Evolutionary conservation across 2,797 vertebrate genomes (phyloP), one percentile per base, ranked within the genome.

Genomic region (Scomberomorus guttatus): DNA sequence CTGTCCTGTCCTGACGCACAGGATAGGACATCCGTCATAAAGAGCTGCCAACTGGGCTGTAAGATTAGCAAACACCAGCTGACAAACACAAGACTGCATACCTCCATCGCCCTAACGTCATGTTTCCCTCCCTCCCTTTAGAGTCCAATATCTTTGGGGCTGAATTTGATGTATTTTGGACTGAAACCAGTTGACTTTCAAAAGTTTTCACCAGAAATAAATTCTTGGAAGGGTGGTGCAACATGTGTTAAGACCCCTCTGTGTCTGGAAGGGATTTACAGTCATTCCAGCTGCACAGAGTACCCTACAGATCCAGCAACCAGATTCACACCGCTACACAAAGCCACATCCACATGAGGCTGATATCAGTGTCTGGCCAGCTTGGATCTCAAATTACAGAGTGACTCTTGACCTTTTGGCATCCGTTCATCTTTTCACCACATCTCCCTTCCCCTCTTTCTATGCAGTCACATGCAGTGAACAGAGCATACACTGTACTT

Each of bases 11-110:
- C 81, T 79, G 92, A 89, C 42, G 29, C 62, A 64, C 65, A 54
- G 68, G 77, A 86, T 25, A 46, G 48, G 18, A 78, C 32, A 75
- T 87, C 84, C 52, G 51, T 91, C 81, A 72, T 72, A 84, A 79
- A 88, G 70, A 78, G 76, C 72, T 83, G 88, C 59, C 61, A 62
- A 82, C 75, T 64, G 61, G 58, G 58, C 67, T 1, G 67, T 46
- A 25, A 79, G 81, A 82, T 64, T 72, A 86, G 82, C 75, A 88
- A 90, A 90, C 84, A 83, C 1, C 46, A 61, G 58, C 73, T 81
- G 85, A 82, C 32, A 6, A 75, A 77, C 72, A 55, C 54, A 86
- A 79, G 71, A 59, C 80, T 9, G 74, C 83, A 90, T 77, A 62
- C 58, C 71, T 44, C 54, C 58, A 59, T 81, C 22, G 9, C 9